A percentile compares a stretch with the other conserved stretches of the same genome.
phyloP scores from a whole-genome alignment of 2,797 vertebrate species.

The Falco biarmicus region DNA sequence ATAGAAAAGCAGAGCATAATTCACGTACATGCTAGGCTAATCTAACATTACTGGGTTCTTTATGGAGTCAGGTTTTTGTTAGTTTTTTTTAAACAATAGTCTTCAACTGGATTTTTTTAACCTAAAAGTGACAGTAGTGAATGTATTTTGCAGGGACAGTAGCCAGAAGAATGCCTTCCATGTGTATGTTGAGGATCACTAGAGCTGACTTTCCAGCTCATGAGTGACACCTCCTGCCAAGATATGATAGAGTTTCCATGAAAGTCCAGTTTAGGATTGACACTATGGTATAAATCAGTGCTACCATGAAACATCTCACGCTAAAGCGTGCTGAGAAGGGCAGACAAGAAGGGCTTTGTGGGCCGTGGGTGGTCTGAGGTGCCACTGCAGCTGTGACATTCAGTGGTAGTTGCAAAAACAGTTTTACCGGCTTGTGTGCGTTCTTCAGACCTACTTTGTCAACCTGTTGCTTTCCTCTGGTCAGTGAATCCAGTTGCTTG shows the following conservation, averaged over 20 bases:
- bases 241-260: background rate
- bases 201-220: background rate
- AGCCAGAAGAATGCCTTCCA: background rate
- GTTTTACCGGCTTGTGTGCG: background rate
- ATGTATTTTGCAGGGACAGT: background rate
- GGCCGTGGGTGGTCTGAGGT: background rate
- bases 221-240: constrained; percentile 1
- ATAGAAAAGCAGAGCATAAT: background rate
- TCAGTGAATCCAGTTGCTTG: background rate
- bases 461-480: background rate
- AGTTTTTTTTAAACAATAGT: background rate
- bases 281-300: background rate
- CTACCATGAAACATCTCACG: background rate
- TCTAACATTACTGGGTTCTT: background rate
- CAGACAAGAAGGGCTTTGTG: background rate
- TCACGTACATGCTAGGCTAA: background rate
- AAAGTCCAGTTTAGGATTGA: background rate
- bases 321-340: background rate
- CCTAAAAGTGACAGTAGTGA: background rate
- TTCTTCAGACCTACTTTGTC: constrained; percentile 36
- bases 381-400: background rate
- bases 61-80: background rate
- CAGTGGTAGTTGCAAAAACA: background rate
- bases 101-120: background rate
- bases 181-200: background rate